phyloP scores from a whole-genome alignment of 2,113 vertebrate species.

The Pandion haliaetus region DNA sequence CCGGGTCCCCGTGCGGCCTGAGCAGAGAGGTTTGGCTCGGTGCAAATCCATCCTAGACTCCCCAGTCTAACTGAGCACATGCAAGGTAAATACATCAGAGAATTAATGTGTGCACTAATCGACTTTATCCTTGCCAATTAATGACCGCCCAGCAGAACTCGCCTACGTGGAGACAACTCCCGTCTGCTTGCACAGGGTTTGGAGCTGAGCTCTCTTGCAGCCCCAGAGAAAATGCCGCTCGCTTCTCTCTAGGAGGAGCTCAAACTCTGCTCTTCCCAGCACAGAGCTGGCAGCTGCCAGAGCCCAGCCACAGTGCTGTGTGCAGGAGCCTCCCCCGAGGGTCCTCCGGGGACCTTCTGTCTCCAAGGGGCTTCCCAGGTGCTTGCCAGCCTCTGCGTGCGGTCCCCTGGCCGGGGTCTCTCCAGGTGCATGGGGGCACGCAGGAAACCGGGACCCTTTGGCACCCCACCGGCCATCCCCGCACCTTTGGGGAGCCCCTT shows the following conservation, averaged over 20 bases:
- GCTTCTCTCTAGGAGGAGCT: conserved; percentile 9
- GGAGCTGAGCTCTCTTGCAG: neutral
- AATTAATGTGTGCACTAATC: neutral
- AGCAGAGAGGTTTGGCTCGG: neutral
- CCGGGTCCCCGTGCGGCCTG: neutral
- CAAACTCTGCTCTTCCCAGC: neutral
- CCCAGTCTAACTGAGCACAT: neutral
- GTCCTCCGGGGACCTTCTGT: neutral
- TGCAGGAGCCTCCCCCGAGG: neutral
- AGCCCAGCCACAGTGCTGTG: neutral
- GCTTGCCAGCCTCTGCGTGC: neutral
- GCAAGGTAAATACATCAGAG: neutral
- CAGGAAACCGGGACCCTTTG: neutral
- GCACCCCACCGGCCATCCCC: neutral
- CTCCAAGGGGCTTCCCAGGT: neutral
- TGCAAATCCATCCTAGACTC: neutral
- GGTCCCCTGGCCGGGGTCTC: accelerated
- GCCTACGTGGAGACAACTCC: neutral
- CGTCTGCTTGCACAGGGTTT: accelerated
- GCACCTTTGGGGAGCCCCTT: accelerated
- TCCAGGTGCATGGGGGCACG: too few relatives aligned
- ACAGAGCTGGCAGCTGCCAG: neutral
- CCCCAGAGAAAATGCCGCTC: neutral
- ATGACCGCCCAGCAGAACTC: neutral
- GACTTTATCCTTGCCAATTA: neutral